These are phyloP conservation scores for Neodiprion lecontei DNA, from an alignment of 1,140 invertebrate species.

Conservation along the genomic window DNA sequence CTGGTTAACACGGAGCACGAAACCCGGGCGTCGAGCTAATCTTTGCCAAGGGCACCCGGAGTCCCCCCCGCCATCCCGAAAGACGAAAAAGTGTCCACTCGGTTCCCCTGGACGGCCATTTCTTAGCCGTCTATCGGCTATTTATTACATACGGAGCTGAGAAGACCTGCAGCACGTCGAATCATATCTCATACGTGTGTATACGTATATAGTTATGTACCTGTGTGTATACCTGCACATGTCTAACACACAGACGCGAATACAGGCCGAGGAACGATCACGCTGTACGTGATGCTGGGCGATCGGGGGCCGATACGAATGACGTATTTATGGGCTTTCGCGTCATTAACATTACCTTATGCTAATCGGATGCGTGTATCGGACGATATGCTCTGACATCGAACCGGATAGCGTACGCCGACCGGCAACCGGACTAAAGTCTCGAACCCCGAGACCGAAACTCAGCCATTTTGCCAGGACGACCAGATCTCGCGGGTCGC, in stretches of 20 bases:
- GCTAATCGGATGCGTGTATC: constrained; percentile 47
- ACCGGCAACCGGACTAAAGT: too few relatives aligned
- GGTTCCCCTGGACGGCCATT: neutral
- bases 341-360: constrained; percentile 41
- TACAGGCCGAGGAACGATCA: constrained; percentile 5
- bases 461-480: too few relatives aligned
- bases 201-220: neutral
- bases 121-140: neutral
- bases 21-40: too few relatives aligned
- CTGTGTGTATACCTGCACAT: too few relatives aligned
- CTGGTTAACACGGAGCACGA: too few relatives aligned
- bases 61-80: neutral
- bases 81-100: neutral
- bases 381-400: constrained; percentile 28
- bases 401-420: constrained; percentile 26
- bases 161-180: neutral
- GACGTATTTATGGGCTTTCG: constrained; percentile 41
- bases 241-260: too few relatives aligned
- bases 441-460: too few relatives aligned
- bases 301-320: constrained; percentile 22
- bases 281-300: constrained; percentile 15
- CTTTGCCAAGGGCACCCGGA: neutral
- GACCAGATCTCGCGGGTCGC: too few relatives aligned
- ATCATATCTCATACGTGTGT: neutral
- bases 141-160: neutral